These are phyloP conservation scores for Cremastobaeus sp. DNA, from an alignment of 2,888 invertebrate genomes.

Conservation along the genomic window DNA sequence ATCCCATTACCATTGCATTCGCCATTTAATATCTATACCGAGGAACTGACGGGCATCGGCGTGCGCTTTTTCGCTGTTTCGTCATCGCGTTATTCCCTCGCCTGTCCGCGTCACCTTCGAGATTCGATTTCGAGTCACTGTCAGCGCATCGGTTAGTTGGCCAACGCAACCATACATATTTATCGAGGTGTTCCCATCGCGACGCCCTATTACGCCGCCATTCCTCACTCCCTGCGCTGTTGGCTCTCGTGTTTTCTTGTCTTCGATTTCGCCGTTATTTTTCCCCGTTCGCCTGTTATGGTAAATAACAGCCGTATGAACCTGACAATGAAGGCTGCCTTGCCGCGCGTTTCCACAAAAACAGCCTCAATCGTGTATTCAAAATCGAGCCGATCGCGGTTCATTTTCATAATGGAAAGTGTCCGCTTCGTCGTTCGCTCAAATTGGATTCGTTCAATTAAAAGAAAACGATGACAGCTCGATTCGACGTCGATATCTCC, in stretches of 20 bases:
- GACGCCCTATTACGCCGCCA: constrained; percentile 50
- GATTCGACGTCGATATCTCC: too few relatives aligned
- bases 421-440: background rate
- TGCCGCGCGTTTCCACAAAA: constrained; percentile 27
- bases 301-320: constrained; percentile 65
- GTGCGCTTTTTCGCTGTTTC: constrained; percentile 21
- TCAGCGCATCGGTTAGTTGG: constrained; percentile 59
- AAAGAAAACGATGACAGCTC: background rate
- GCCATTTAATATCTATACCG: constrained; percentile 47
- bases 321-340: constrained; percentile 48
- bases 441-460: constrained; percentile 6
- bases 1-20: constrained; percentile 43
- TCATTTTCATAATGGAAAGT: constrained; percentile 18
- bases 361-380: constrained; percentile 41
- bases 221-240: constrained; percentile 48
- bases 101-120: constrained; percentile 67
- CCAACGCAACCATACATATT: constrained; percentile 67
- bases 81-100: constrained; percentile 50
- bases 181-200: constrained; percentile 60
- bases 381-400: constrained; percentile 18
- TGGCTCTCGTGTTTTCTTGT: constrained; percentile 47
- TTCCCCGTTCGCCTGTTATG: constrained; percentile 51
- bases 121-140: constrained; percentile 65
- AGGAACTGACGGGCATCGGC: constrained; percentile 43
- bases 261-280: constrained; percentile 55